A percentile compares a stretch with the other conserved stretches of the same genome.
phyloP scores from a whole-genome alignment of 2,797 vertebrate genomes.

The Aquila chrysaetos region DNA sequence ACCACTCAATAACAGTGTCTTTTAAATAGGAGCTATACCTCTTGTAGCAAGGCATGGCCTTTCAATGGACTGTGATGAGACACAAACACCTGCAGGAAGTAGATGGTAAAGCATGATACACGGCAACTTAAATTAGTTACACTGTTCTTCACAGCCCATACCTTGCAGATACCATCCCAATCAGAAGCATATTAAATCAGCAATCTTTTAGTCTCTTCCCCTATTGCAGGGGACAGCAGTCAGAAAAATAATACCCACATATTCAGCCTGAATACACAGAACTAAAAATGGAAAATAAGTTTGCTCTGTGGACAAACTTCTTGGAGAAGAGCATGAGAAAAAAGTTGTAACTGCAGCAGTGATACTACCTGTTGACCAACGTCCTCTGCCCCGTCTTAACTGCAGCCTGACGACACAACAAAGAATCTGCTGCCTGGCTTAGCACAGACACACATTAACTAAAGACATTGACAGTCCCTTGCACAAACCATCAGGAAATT shows the following conservation, averaged over 20 bases:
- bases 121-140: background rate
- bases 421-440: background rate
- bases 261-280: background rate
- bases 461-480: background rate
- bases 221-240: background rate
- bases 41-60: background rate
- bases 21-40: background rate
- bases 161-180: background rate
- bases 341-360: background rate
- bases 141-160: background rate
- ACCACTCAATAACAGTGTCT: background rate
- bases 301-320: background rate
- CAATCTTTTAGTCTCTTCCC: background rate
- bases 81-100: background rate
- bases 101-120: background rate
- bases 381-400: background rate
- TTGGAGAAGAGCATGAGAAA: background rate
- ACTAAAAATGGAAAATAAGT: background rate
- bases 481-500: background rate
- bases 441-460: background rate
- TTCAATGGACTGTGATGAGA: background rate
- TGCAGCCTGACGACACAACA: background rate
- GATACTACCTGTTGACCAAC: background rate
- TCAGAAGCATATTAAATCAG: background rate
- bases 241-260: background rate